These are phyloP conservation scores for Aramus guarauna DNA, from an alignment of 2,113 vertebrate species.

Conservation along the genomic window DNA sequence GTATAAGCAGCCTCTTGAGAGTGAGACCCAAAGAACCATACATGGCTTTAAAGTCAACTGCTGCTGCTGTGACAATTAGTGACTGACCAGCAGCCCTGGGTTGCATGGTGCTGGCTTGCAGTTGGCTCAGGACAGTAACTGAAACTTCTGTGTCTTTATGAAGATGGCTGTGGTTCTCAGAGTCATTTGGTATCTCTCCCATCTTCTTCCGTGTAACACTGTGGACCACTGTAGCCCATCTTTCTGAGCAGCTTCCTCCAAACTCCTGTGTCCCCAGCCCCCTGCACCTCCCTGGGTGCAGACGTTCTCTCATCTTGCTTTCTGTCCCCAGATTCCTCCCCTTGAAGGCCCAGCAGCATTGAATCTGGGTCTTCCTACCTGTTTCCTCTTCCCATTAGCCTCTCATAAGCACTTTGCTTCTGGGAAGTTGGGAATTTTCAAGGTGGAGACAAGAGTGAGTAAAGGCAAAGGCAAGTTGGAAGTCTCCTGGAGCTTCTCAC, in stretches of 20 bases:
- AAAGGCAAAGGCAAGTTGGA: neutral
- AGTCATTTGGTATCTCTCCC: neutral
- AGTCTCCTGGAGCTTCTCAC: neutral
- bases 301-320: neutral
- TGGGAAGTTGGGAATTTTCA: neutral
- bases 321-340: neutral
- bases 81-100: neutral
- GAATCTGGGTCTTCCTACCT: neutral
- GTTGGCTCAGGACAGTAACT: neutral
- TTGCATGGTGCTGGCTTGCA: accelerated
- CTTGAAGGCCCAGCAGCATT: neutral
- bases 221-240: neutral
- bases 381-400: neutral
- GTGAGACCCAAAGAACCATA: neutral
- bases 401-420: neutral
- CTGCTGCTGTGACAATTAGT: neutral
- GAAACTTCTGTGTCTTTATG: neutral
- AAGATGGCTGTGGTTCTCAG: neutral
- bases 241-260: neutral
- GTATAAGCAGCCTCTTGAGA: neutral
- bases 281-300: neutral
- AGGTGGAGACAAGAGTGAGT: neutral
- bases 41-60: neutral
- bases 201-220: neutral
- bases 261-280: neutral